phyloP scores from a whole-genome alignment of 2,113 vertebrate species.

The Mirounga angustirostris region DNA sequence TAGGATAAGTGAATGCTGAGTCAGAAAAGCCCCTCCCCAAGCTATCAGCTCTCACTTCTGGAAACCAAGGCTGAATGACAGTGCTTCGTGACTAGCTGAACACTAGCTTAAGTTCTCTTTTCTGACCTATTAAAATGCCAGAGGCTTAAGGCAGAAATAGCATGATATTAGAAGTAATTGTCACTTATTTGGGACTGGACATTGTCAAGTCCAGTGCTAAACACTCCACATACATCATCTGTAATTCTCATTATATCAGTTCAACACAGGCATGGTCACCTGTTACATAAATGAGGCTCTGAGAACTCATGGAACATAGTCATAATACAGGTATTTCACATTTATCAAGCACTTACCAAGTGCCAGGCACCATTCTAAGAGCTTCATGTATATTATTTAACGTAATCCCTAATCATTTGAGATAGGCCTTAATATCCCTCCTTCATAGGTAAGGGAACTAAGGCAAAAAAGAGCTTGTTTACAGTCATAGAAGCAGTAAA shows the following conservation, averaged over 20 bases:
- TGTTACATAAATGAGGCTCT: not conserved
- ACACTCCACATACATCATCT: not conserved
- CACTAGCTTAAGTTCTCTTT: not conserved
- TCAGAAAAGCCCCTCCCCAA: not conserved
- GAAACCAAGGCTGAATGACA: not conserved
- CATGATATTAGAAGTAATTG: not conserved
- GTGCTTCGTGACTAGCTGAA: not conserved
- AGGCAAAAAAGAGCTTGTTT: not conserved
- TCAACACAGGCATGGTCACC: not conserved
- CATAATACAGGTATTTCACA: not conserved
- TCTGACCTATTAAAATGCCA: not conserved
- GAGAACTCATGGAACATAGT: not conserved
- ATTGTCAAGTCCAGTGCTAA: not conserved
- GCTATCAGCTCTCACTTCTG: not conserved
- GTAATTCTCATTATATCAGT: not conserved
- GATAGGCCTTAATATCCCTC: not conserved
- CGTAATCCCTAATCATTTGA: conserved; percentile 4
- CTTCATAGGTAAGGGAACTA: conserved; percentile 8
- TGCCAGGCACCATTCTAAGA: not conserved
- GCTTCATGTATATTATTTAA: not conserved
- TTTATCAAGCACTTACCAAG: not conserved
- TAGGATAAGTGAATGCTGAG: not conserved
- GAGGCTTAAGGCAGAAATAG: not conserved
- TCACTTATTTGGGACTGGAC: not conserved
- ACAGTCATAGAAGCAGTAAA: not conserved